phyloP scores from a whole-genome alignment of 1,140 invertebrate species.

The Nasonia longicornis region DNA sequence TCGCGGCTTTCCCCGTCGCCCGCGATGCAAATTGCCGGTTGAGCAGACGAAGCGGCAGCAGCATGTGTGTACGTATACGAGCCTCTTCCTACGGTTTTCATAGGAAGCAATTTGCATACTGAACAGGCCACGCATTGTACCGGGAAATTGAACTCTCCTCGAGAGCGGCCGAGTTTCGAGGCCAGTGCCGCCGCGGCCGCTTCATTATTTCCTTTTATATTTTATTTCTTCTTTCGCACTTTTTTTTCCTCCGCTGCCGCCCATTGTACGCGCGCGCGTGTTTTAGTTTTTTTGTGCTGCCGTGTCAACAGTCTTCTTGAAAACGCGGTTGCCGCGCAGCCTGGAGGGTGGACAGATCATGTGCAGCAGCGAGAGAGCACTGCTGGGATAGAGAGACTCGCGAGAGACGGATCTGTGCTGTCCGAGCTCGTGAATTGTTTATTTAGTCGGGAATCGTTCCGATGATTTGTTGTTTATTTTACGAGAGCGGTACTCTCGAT shows the following conservation, averaged over 20 bases:
- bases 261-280: background rate
- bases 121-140: slow-evolving; percentile 51
- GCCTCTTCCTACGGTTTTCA: slow-evolving; percentile 50
- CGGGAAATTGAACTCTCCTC: slow-evolving; percentile 52
- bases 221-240: slow-evolving; percentile 20
- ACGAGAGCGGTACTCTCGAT: background rate
- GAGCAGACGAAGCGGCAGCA: slow-evolving; percentile 1
- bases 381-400: background rate
- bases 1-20: background rate
- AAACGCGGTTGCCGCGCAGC: background rate
- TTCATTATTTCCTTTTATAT: slow-evolving; percentile 38
- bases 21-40: slow-evolving; percentile 13
- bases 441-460: background rate
- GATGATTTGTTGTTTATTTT: background rate
- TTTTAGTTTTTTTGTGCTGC: background rate
- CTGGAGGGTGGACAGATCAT: background rate
- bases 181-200: background rate
- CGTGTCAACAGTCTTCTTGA: slow-evolving; percentile 24
- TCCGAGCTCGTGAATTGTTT: background rate
- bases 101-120: slow-evolving; percentile 55
- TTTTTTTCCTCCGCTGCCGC: background rate
- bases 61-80: slow-evolving; percentile 6
- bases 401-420: background rate
- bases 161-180: slow-evolving; percentile 16
- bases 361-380: background rate